Percentiles rank a stretch among this genome's conserved stretches.
These are phyloP conservation scores for Sander vitreus DNA, from an alignment of 2,113 vertebrate genomes.

Conservation along the genomic window DNA sequence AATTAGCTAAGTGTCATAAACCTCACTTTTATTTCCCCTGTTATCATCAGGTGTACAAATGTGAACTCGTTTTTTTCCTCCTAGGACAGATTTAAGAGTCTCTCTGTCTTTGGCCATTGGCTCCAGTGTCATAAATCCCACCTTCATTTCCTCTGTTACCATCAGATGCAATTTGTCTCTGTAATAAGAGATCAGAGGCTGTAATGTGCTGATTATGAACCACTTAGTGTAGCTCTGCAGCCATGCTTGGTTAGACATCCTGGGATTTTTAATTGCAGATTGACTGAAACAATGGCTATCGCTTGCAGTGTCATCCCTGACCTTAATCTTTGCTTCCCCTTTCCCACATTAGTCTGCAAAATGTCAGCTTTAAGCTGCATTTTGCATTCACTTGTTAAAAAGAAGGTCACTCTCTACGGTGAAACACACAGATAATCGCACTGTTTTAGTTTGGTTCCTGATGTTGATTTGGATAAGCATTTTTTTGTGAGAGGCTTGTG, in stretches of 20 bases:
- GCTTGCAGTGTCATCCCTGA: conserved; percentile 47
- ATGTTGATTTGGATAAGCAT: conserved; percentile 28
- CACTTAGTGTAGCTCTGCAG: conserved; percentile 59
- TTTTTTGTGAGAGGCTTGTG: conserved; percentile 16
- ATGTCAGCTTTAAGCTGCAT: conserved; percentile 34
- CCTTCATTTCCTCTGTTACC: conserved; percentile 66
- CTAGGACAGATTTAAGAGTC: conserved; percentile 53
- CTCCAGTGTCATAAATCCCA: conserved; percentile 64
- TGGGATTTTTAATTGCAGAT: conserved; percentile 67
- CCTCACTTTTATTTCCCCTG: conserved; percentile 54
- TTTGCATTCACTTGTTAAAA: conserved; percentile 16
- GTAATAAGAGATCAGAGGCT: conserved; percentile 69
- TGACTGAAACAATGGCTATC: conserved; percentile 60
- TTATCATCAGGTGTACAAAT: conserved; percentile 60
- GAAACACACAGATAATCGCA: not conserved
- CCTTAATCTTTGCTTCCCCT: conserved; percentile 50
- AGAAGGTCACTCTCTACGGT: not conserved
- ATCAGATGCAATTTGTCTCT: conserved; percentile 68
- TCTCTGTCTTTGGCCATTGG: conserved; percentile 44
- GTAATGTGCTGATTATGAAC: conserved; percentile 67
- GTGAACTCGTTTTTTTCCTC: conserved; percentile 51
- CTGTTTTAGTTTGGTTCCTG: not conserved
- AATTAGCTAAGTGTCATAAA: conserved; percentile 56
- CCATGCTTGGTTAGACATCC: conserved; percentile 48
- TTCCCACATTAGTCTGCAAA: conserved; percentile 35